Base-by-base conservation (phyloP, 2,113 vertebrate species). In the Ia io region DNA sequence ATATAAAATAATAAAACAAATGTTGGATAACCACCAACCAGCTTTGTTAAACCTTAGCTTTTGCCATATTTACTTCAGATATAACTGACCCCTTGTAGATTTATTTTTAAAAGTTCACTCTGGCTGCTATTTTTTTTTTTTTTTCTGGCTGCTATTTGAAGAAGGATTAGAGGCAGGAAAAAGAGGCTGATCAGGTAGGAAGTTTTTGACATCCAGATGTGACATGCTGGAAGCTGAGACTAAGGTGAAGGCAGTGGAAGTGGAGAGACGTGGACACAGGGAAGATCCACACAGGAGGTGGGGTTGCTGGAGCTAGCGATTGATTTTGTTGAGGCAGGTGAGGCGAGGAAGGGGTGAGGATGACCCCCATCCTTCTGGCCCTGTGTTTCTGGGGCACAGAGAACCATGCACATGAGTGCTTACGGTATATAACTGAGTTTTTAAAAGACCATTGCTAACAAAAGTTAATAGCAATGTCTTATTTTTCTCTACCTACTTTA, bases 61-160 rank as follows among this genome's bases (percentile, higher is more conserved):
- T 80, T 90, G 42, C 56, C 28, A 47, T 56, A 63, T 78, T 69
- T 93, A 67, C 82, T 96, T 92, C 56, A 59, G 73, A 53, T 90
- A 73, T 56, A 77, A 94, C 40, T 69, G 80, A 89, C 32, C 49
- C n/a, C 17, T 20, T 7, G 13, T 42, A 70, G 71, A 84, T 80
- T 93, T 82, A 82, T 61, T 88, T 95, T 90, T 84, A 25, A 96
- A 95, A 84, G 42, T 56, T 90, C 47, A 6, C 30, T 67, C 77
- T 78, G 61, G 89, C 30, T 51, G 47, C 44, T 17, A 12, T 8
- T 22, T 37, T n/a, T n/a, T n/a, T n/a, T n/a, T n/a, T n/a, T n/a
- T n/a, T n/a, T n/a, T 67, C 77, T 78, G 61, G 89, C 30, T 51
- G 47, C 44, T 17, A 12, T 8, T 22, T 37, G 73, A 70, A 79